phyloP scores from a whole-genome alignment of 2,888 invertebrate species.

The Arge pagana region DNA sequence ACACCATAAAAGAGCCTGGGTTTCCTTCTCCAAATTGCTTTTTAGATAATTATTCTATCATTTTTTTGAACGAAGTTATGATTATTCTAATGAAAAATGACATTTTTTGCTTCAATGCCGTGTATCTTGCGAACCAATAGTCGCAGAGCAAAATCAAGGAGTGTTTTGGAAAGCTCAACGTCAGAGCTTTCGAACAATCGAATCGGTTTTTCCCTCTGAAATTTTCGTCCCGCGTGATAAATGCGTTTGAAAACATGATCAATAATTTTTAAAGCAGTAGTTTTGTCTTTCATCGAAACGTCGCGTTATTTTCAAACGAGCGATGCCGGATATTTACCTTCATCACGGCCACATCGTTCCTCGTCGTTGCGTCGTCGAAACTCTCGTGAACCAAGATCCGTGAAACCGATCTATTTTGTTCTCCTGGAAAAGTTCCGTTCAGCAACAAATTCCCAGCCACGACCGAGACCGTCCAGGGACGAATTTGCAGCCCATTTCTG shows the following conservation, averaged over 20 bases:
- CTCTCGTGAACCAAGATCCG: conserved; percentile 34
- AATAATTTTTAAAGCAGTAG: not conserved
- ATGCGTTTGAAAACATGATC: not conserved
- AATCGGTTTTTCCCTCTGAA: too few species aligned
- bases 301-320: not conserved
- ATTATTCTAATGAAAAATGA: too few species aligned
- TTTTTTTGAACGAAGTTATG: too few species aligned
- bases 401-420: conserved; percentile 36
- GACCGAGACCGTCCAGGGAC: conserved; percentile 34
- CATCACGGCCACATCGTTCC: conserved; percentile 47
- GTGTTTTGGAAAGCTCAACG: too few species aligned
- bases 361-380: conserved; percentile 27
- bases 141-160: too few species aligned
- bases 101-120: too few species aligned
- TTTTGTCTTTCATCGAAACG: not conserved
- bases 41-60: too few species aligned
- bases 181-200: too few species aligned
- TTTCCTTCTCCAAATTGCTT: too few species aligned
- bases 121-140: too few species aligned
- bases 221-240: not conserved
- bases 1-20: too few species aligned
- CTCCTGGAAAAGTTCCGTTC: not conserved
- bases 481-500: conserved; percentile 18
- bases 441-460: conserved; percentile 41
- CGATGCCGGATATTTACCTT: conserved; percentile 29